Percentiles rank a stretch among this genome's conserved stretches.
phyloP scores from a whole-genome alignment of 2,797 vertebrate species.

The Passerculus sandwichensis region DNA sequence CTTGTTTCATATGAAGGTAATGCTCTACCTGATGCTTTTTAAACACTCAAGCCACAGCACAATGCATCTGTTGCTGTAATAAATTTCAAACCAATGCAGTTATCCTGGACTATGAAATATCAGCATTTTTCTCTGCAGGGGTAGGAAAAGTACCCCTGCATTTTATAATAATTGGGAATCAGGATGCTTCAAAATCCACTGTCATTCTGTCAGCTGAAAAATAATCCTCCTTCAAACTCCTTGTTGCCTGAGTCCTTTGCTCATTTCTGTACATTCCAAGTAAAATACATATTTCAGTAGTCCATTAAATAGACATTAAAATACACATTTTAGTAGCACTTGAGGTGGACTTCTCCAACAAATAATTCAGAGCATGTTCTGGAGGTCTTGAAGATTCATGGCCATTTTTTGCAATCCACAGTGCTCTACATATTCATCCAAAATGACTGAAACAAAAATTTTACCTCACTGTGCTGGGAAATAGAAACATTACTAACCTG shows the following conservation, averaged over 20 bases:
- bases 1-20: not conserved
- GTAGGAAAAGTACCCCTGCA: not conserved
- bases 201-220: not conserved
- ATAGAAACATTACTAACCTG: not conserved
- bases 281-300: not conserved
- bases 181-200: not conserved
- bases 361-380: not conserved
- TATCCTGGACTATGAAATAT: not conserved
- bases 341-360: not conserved
- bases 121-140: rapidly evolving
- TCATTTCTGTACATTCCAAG: not conserved
- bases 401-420: not conserved
- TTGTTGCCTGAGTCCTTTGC: not conserved
- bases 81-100: not conserved
- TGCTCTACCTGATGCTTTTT: not conserved
- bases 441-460: not conserved
- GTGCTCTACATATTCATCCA: not conserved
- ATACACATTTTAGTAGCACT: not conserved
- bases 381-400: not conserved
- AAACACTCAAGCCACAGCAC: not conserved
- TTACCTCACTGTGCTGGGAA: not conserved
- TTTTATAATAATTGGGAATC: not conserved
- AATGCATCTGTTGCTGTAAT: not conserved
- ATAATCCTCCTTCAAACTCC: not conserved
- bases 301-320: not conserved